A percentile compares a stretch with the other conserved stretches of the same genome.
These are phyloP conservation scores for Xenentodon cancila DNA, from an alignment of 2,797 vertebrate genomes.

Conservation along the genomic window DNA sequence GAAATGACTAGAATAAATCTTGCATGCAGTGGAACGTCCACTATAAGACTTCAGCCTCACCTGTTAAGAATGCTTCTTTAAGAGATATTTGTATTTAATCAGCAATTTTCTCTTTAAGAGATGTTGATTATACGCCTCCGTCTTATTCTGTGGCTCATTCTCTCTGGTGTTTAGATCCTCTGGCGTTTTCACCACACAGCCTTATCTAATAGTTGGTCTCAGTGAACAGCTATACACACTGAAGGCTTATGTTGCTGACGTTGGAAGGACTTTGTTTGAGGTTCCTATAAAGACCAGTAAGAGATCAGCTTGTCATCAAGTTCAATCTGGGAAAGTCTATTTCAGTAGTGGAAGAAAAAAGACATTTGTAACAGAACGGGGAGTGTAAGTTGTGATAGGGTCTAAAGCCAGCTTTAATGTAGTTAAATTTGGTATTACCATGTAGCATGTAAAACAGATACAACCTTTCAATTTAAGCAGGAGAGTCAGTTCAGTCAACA, in stretches of 20 bases:
- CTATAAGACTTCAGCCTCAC: neutral
- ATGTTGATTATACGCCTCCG: neutral
- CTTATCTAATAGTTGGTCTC: neutral
- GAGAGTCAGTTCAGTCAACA: too few relatives aligned
- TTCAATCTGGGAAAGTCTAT: neutral
- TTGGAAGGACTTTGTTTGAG: neutral
- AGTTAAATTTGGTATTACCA: too few relatives aligned
- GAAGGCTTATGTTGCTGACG: neutral
- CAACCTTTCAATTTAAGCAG: too few relatives aligned
- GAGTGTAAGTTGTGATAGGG: too few relatives aligned
- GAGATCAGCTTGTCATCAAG: conserved; percentile 5
- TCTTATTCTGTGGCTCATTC: neutral
- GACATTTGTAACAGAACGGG: too few relatives aligned
- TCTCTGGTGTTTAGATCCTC: neutral
- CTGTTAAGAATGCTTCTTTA: accelerated
- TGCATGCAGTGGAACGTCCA: conserved; percentile 3
- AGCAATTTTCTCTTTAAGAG: neutral
- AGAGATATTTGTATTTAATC: neutral
- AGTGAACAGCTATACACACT: neutral
- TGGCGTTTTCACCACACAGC: neutral
- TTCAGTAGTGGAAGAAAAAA: too few relatives aligned
- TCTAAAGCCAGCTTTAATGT: too few relatives aligned
- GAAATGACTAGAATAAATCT: conserved; percentile 22
- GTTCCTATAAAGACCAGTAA: neutral
- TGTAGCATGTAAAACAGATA: too few relatives aligned